Evolutionary conservation across 53 echinoderm and acorn worm genomes (phyloP).

Genomic region (Crossaster papposus): DNA sequence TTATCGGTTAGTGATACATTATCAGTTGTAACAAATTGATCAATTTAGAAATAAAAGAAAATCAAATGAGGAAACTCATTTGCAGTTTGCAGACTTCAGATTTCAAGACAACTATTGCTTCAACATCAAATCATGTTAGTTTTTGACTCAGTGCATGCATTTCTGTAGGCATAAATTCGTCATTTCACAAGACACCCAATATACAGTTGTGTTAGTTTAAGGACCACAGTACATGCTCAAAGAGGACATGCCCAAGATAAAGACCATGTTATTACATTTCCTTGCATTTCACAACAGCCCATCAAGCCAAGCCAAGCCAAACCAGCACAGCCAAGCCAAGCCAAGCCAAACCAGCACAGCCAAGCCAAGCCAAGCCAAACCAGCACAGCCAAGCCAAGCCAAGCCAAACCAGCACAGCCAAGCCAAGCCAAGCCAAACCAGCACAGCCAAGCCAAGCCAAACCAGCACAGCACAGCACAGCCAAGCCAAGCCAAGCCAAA

Average conservation of each 20-base stretch:
- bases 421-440: too few relatives aligned
- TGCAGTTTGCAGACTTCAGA: neutral
- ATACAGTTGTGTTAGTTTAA: neutral
- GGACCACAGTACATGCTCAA: constrained; percentile 11
- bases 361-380: neutral
- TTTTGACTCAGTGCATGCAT: neutral
- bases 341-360: neutral
- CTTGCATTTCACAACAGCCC: neutral
- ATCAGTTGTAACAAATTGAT: too few relatives aligned
- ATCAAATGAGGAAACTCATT: neutral
- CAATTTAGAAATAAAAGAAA: too few relatives aligned
- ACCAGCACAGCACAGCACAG: too few relatives aligned
- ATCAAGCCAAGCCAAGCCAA: neutral
- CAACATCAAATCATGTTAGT: neutral
- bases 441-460: neutral
- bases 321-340: neutral
- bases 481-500: too few relatives aligned
- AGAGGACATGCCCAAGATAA: neutral
- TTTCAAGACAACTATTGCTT: neutral
- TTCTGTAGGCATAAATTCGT: neutral
- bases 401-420: too few relatives aligned
- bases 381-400: neutral
- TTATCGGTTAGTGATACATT: too few relatives aligned
- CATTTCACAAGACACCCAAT: neutral
- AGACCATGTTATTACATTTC: neutral